These are phyloP conservation scores for Trachelus iudaicus DNA, from an alignment of 2,888 invertebrate genomes.

Conservation along the genomic window DNA sequence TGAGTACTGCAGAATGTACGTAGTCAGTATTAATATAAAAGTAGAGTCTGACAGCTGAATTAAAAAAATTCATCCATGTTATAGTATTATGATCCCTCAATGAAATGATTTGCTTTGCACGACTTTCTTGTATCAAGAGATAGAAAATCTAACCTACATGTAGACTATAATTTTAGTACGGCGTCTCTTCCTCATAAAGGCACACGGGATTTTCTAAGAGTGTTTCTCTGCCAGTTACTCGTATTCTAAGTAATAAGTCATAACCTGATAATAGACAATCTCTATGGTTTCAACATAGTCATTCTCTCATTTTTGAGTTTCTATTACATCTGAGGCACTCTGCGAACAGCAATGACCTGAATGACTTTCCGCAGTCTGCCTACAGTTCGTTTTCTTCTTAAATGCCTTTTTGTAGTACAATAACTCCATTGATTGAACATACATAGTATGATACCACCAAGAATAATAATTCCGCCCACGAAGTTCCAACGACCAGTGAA, in stretches of 20 bases:
- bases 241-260: background rate
- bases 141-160: background rate
- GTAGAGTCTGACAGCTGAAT: background rate
- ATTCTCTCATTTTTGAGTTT: background rate
- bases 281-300: background rate
- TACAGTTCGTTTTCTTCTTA: constrained; percentile 57
- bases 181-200: background rate
- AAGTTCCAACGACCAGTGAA: constrained; percentile 45
- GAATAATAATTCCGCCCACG: constrained; percentile 39
- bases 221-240: background rate
- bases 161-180: background rate
- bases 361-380: constrained; percentile 59
- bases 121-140: background rate
- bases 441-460: constrained; percentile 43
- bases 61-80: background rate
- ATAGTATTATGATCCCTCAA: background rate
- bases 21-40: background rate
- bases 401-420: constrained; percentile 51
- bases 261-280: background rate
- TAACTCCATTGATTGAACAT: constrained; percentile 50
- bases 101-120: background rate
- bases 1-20: background rate
- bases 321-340: constrained; percentile 59
- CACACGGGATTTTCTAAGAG: background rate
- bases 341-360: constrained; percentile 57